Evolutionary conservation across 2,113 vertebrate species (phyloP).

Genomic region (Microtus oregoni): DNA sequence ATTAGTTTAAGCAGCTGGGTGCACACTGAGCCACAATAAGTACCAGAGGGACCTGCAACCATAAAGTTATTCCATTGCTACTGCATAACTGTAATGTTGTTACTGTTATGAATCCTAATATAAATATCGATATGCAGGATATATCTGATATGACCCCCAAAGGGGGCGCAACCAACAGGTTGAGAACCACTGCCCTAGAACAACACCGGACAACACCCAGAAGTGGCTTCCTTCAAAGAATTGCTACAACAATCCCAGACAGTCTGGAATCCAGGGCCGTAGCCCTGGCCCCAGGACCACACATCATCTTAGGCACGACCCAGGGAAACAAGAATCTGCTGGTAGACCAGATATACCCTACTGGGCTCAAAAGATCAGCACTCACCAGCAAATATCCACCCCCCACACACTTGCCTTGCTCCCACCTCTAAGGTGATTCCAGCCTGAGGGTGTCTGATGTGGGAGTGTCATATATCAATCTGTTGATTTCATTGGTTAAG

Average conservation of each 20-base stretch:
- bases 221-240: not conserved
- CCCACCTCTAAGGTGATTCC: not conserved
- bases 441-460: not conserved
- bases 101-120: not conserved
- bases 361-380: not conserved
- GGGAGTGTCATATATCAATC: too few relatives aligned
- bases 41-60: not conserved
- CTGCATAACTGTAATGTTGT: not conserved
- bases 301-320: not conserved
- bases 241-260: not conserved
- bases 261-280: not conserved
- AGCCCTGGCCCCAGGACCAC: not conserved
- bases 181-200: not conserved
- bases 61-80: not conserved
- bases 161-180: not conserved
- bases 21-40: not conserved
- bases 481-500: too few relatives aligned
- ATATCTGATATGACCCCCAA: not conserved
- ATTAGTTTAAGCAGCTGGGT: not conserved
- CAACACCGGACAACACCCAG: not conserved
- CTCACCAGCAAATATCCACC: fast-evolving
- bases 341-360: not conserved
- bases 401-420: not conserved
- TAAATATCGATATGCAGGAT: not conserved
- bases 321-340: not conserved